Conservation (phyloP, 2,888 invertebrate genomes). For the Agapetus fuscipes region DNA sequence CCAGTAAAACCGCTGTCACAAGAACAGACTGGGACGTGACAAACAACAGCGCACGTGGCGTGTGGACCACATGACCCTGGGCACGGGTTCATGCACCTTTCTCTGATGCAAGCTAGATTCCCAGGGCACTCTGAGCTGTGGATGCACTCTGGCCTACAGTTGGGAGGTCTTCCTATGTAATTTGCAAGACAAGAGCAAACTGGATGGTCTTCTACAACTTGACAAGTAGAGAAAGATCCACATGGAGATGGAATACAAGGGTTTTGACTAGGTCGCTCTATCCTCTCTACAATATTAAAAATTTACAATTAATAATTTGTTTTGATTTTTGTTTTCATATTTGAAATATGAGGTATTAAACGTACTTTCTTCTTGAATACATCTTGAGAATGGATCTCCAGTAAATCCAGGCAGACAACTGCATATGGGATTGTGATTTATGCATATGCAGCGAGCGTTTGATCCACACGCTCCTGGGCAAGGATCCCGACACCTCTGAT, state of each 20-base stretch:
- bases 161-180: slow-evolving; percentile 70
- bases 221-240: slow-evolving; percentile 68
- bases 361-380: slow-evolving; percentile 55
- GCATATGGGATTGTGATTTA: slow-evolving; percentile 73
- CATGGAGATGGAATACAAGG: slow-evolving; percentile 66
- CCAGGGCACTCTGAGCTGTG: slow-evolving; percentile 64
- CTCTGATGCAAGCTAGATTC: slow-evolving; percentile 60
- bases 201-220: slow-evolving; percentile 53
- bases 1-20: slow-evolving; percentile 63
- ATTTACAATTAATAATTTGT: slow-evolving; percentile 3
- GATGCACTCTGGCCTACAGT: slow-evolving; percentile 67
- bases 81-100: slow-evolving; percentile 65
- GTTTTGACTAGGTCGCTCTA: slow-evolving; percentile 38
- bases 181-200: slow-evolving; percentile 66
- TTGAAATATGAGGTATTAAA: slow-evolving; percentile 19
- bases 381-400: slow-evolving; percentile 71
- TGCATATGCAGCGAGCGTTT: slow-evolving; percentile 68
- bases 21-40: slow-evolving; percentile 64
- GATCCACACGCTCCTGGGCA: slow-evolving; percentile 68
- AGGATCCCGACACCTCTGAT: slow-evolving; percentile 68
- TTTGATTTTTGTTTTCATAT: slow-evolving; percentile 3
- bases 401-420: slow-evolving; percentile 58
- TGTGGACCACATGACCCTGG: slow-evolving; percentile 65
- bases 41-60: slow-evolving; percentile 58
- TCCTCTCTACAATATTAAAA: slow-evolving; percentile 28